A percentile compares a stretch with the other conserved stretches of the same genome.
phyloP scores from a whole-genome alignment of 2,888 invertebrate species.

The Campaea margaritaria region DNA sequence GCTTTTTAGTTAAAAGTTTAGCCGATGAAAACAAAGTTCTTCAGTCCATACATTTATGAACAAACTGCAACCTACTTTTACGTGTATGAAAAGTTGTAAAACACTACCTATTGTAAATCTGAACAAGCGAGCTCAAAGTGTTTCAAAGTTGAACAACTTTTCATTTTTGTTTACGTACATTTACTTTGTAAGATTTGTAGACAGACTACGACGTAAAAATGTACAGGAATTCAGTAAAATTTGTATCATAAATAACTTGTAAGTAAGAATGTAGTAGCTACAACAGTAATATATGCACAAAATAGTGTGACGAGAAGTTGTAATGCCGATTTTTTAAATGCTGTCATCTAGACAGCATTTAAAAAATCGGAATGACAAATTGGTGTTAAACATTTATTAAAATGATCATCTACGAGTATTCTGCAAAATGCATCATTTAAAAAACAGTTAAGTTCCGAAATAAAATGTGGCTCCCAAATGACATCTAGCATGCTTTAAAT shows the following conservation, averaged over 20 bases:
- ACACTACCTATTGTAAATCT: constrained; percentile 37
- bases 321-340: too few species aligned
- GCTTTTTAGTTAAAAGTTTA: background rate
- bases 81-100: constrained; percentile 33
- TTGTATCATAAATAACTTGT: background rate
- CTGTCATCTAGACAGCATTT: too few species aligned
- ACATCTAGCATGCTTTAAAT: background rate
- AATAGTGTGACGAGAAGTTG: too few species aligned
- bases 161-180: constrained; percentile 35
- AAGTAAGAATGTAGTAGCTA: background rate
- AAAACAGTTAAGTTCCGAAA: too few species aligned
- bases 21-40: constrained; percentile 16
- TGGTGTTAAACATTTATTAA: too few species aligned
- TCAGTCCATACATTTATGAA: constrained; percentile 19
- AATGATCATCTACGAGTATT: too few species aligned
- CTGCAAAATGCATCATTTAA: too few species aligned
- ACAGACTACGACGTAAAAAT: constrained; percentile 12
- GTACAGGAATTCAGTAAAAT: constrained; percentile 1
- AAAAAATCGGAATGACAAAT: too few species aligned
- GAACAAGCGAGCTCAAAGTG: constrained; percentile 33
- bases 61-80: constrained; percentile 22
- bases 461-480: too few species aligned
- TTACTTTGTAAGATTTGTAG: constrained; percentile 38
- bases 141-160: constrained; percentile 39
- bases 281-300: too few species aligned